Evolutionary conservation across 1,140 invertebrate genomes (phyloP), one percentile per base, ranked within the genome.

Genomic region (Musca vetustissima): DNA sequence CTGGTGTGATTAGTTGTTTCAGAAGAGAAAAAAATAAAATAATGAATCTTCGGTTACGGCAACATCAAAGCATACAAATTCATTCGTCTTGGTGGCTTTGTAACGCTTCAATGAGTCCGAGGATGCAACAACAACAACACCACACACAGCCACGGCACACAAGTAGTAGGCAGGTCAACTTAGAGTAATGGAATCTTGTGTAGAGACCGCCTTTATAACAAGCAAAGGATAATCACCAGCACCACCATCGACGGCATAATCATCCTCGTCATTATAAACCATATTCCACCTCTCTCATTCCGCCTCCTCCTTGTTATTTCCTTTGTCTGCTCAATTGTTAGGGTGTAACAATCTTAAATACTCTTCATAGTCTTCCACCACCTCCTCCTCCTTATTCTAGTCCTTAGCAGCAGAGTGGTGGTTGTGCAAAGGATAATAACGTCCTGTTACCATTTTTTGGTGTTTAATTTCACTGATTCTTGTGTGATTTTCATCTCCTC

Each of bases 51-150:
- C n/a, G 73, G 78, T 75, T 69, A 79, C 78, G 78, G 78, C 75
- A 73, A 74, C 72, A 80, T 80, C 78, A 80, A 80, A 80, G 78
- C 73, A 73, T 78, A 76, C n/a, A 79, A 80, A 79, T 76, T 73
- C 73, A 80, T 80, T 80, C 72, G 72, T 70, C 76, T 79, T 80
- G 78, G 77, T 79, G 78, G 78, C 78, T 78, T 79, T 70, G 48
- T 17, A 64, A 64, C 28, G 50, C 48, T 64, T 28, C 67, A 19
- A 19, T 50, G 48, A 36, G 3, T 43, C 22, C 8, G 4, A 11
- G 9, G 6, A 4, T 14, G 9, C 13, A 4, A 55, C 22, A 43
- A 14, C 14, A 32, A 17, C 25, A 15, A 15, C 9, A 4, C 4
- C 19, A 17, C 11, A 11, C 1, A 22, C 4, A 53, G 11, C 14